A percentile compares a stretch with the other conserved stretches of the same genome.
Evolutionary conservation across 2,888 invertebrate species (phyloP).

Genomic region (Aplocera efformata): DNA sequence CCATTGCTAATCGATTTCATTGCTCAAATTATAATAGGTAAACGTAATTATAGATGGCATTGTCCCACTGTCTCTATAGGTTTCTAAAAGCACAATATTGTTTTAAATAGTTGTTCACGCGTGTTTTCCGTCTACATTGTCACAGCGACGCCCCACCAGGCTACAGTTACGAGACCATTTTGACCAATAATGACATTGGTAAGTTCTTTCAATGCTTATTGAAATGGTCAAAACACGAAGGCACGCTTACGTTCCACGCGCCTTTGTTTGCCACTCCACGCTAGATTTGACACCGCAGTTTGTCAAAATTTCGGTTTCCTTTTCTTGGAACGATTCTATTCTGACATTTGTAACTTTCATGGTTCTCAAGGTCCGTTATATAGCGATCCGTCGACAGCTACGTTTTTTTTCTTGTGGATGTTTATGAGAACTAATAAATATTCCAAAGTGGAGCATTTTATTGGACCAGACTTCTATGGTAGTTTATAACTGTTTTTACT

Average conservation of each 20-base stretch:
- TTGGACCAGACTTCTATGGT: conserved; percentile 70
- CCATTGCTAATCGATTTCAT: conserved; percentile 23
- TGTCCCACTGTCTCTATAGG: conserved; percentile 28
- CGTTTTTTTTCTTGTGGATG: conserved; percentile 42
- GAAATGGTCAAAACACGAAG: conserved; percentile 69
- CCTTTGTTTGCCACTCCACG: conserved; percentile 52
- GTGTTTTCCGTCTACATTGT: conserved; percentile 47
- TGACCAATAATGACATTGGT: conserved; percentile 72
- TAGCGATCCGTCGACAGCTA: conserved; percentile 64
- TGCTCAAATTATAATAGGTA: conserved; percentile 21
- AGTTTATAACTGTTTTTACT: conserved; percentile 76
- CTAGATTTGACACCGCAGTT: conserved; percentile 66
- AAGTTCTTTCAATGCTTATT: conserved; percentile 62
- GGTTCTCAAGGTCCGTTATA: conserved; percentile 65
- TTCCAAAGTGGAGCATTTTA: conserved; percentile 73
- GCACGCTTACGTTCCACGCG: conserved; percentile 68
- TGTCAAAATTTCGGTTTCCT: conserved; percentile 77
- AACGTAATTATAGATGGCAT: conserved; percentile 33
- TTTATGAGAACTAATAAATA: conserved; percentile 74
- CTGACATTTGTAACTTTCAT: conserved; percentile 56
- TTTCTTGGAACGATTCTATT: conserved; percentile 62
- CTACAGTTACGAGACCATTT: conserved; percentile 65
- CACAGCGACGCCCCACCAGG: conserved; percentile 55
- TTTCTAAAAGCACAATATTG: conserved; percentile 29
- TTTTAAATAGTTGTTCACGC: conserved; percentile 48